Evolutionary conservation across 2,888 invertebrate species (phyloP), one percentile per base, ranked within the genome.

Genomic region (Drosophila recens): DNA sequence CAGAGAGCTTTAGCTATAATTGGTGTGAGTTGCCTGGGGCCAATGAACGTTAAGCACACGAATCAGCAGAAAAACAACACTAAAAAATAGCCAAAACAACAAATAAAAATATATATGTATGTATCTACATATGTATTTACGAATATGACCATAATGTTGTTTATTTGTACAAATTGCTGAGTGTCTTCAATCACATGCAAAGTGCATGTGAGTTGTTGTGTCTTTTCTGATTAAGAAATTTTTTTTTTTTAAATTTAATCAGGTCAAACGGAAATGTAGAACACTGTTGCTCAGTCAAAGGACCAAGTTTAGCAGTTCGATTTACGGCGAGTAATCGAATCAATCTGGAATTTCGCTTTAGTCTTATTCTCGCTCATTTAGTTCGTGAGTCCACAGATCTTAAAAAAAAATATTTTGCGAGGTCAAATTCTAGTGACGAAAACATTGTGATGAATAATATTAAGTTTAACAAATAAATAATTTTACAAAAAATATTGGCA

Each of bases 1-100:
- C 82, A 67, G 65, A 66, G 46, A 62, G 68, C 68, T 68, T 66
- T 66, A 59, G 68, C 71, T 76, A 42, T 48, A 58, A 34, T 58
- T 51, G 65, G 34, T 63, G 67, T 69, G 64, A 51, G 59, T 46
- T 48, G 63, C 38, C 52, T 51, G 87, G 56, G 85, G 89, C 89
- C 85, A 85, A 78, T 87, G 89, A 85, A 85, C 89, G 89, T 77
- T 48, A 70, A 81, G 72, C 82, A 53, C 56, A 71, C 84, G 77
- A 89, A 76, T 81, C 82, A 89, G 85, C 87, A 76, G 63, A 78
- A 82, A 69, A 67, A 69, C 62, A 67, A 63, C 57, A 49, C 63
- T 17, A 65, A 73, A 65, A 73, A 78, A 87, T 66, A 67, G 62
- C 53, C 57, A 62, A 67, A 15, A 36, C 34, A 52, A 23, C 23